Conservation (phyloP, 2,888 invertebrate genomes). For the Caenorhabditis sp. region DNA sequence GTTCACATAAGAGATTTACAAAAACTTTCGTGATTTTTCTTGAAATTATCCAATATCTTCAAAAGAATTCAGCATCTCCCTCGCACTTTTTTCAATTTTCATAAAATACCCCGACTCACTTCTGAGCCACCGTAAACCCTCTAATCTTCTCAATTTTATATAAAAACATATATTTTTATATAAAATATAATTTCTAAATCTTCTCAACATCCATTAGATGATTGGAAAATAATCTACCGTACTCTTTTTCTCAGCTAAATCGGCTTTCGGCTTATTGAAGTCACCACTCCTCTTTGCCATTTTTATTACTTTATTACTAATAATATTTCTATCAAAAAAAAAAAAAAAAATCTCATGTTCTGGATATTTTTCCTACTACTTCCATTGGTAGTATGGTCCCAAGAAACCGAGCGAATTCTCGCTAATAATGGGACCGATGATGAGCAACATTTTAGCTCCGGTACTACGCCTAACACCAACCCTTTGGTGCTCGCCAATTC, state of each 20-base stretch:
- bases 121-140: not conserved
- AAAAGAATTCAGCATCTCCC: too few relatives aligned
- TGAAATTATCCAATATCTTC: too few relatives aligned
- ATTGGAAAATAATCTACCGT: not conserved
- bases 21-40: too few relatives aligned
- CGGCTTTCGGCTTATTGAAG: not conserved
- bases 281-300: not conserved
- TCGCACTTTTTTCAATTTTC: too few relatives aligned
- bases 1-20: too few relatives aligned
- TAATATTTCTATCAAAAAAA: too few relatives aligned
- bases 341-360: too few relatives aligned
- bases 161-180: not conserved
- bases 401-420: conserved; percentile 32
- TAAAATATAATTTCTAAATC: not conserved
- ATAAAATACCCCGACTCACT: too few relatives aligned
- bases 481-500: conserved; percentile 30
- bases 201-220: not conserved
- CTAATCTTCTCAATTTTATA: not conserved
- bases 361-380: conserved; percentile 6
- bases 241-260: not conserved
- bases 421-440: conserved; percentile 34
- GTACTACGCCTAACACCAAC: conserved; percentile 28
- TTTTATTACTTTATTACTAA: conserved; percentile 2
- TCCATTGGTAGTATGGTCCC: conserved; percentile 2
- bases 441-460: conserved; percentile 1